These are phyloP conservation scores for Lineus longissimus DNA, from an alignment of 1,140 invertebrate species.

Conservation along the genomic window DNA sequence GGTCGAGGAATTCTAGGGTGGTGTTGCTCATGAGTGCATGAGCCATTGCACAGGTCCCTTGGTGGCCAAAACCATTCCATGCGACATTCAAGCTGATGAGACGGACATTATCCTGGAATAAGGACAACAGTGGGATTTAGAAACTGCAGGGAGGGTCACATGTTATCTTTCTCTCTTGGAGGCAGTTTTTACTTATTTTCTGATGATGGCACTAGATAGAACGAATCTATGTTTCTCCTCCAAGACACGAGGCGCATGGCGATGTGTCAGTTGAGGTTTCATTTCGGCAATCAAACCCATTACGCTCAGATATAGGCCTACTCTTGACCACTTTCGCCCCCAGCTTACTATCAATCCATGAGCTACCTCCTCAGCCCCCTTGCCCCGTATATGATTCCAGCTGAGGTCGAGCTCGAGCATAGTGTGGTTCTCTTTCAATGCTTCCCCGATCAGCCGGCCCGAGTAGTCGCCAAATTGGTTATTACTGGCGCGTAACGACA, in stretches of 20 bases:
- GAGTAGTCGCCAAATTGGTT: slow-evolving; percentile 5
- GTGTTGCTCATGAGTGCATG: slow-evolving; percentile 32
- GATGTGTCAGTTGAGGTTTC: no score
- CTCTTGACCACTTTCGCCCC: no score
- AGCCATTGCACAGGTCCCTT: slow-evolving; percentile 37
- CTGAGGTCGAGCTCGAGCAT: slow-evolving; percentile 20
- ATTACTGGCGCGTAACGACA: slow-evolving; percentile 8
- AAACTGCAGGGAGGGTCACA: no score
- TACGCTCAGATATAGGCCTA: no score
- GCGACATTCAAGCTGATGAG: slow-evolving; percentile 32
- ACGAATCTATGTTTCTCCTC: no score
- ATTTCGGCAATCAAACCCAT: no score
- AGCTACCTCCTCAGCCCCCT: slow-evolving; percentile 20
- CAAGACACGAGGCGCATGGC: no score
- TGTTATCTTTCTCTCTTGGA: no score
- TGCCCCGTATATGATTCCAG: slow-evolving; percentile 25
- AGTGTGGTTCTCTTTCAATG: slow-evolving; percentile 12
- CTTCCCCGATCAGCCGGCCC: not conserved
- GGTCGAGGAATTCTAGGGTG: slow-evolving; percentile 30
- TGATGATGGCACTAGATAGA: no score
- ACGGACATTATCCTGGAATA: slow-evolving; percentile 27
- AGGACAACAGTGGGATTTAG: not conserved
- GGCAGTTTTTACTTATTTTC: no score
- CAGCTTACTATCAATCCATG: slow-evolving; percentile 18
- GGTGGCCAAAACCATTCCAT: slow-evolving; percentile 47